Base-by-base conservation (phyloP, 1,140 invertebrate genomes). In the Eumeta japonica region DNA sequence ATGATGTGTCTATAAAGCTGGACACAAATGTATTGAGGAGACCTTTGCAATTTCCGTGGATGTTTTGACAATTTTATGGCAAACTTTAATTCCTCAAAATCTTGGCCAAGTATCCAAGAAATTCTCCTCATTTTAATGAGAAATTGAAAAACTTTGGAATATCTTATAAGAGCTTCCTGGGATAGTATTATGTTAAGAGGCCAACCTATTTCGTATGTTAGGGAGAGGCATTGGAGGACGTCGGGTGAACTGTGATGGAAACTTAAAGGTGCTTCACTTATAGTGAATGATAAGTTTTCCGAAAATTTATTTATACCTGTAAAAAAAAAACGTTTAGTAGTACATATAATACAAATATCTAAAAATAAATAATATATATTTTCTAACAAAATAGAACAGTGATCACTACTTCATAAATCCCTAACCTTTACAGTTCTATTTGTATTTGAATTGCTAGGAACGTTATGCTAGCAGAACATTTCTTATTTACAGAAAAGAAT, bases 171-270 rank as follows among this genome's bases (percentile, higher is more conserved):
- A 0, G 83, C 77, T 37, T 85, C 82, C 0, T 80, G 79, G 2
- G 85, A 87, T 14, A 90, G 63, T 18, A 90, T 81, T 16, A 90
- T 82, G 57, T 89, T 89, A 1, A 89, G 52, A 0, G 88, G 88
- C 88, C 88, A 90, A 9, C 79, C 66, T 1, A 86, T 77, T 28
- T 81, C 76, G 50, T 88, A 88, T 10, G 81, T 79, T n/a, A 90
- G 57, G 0, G 77, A 81, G 1, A 90, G 58, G 46, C 81, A 84
- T 29, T 81, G 77, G 2, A 89, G 52, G 1, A 82, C 80, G 44
- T 85, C 80, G 1, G 85, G 80, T 35, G 85, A 79, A 42, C 75
- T 70, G 39, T 82, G 73, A 50, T 82, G 76, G 38, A 84, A 81
- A 35, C 66, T 70, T 7, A 80, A 58, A 0, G 83, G 82, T 5